Evolutionary conservation across 2,888 invertebrate species (phyloP), one percentile per base, ranked within the genome.

Genomic region (Hetaerina titia): DNA sequence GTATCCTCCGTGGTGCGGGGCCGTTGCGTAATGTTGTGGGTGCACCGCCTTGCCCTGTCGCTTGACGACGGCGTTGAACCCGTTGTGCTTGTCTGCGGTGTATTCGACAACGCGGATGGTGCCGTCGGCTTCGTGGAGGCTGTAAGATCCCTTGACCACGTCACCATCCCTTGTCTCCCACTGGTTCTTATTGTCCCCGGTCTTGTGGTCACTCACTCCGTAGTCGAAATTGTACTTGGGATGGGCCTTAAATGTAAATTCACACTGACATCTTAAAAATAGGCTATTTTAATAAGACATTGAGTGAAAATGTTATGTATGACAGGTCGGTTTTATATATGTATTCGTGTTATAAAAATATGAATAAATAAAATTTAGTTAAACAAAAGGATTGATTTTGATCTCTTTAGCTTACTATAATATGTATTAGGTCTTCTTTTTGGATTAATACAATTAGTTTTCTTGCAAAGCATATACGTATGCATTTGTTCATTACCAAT

Each of bases 141-240:
- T 95, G 95, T 96, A 96, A 19, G 95, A 95, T 8, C 96, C 96
- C 64, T 95, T 95, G n/a, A 95, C 95, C 57, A 95, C 90, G 90
- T 95, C 95, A 31, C 95, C 95, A 57, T 95, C 95, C 45, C 96
- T 95, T 2, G 95, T 94, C 88, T 96, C 96, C 94, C 95, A 95
- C n/a, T 95, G 94, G 92, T 92, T 92, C 74, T 92, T 92, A 11
- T 69, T 31, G 74, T 92, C 92, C 5, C 92, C 92, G 57, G 92
- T 92, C 45, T 92, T 64, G 56, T 69, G 92, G 69, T 92, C 92
- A 6, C 69, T 64, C 25, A 92, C 92, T 25, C 69, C 92, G n/a
- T 92, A 92, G 69, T 92, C 92, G 15, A 56, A 92, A 69, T 92
- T 92, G 57, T 92, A 92, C 69, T 92, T 92, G 6, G 92, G 92